Base-by-base conservation (phyloP, 2,113 vertebrate species). In the Caranx melampygus region DNA sequence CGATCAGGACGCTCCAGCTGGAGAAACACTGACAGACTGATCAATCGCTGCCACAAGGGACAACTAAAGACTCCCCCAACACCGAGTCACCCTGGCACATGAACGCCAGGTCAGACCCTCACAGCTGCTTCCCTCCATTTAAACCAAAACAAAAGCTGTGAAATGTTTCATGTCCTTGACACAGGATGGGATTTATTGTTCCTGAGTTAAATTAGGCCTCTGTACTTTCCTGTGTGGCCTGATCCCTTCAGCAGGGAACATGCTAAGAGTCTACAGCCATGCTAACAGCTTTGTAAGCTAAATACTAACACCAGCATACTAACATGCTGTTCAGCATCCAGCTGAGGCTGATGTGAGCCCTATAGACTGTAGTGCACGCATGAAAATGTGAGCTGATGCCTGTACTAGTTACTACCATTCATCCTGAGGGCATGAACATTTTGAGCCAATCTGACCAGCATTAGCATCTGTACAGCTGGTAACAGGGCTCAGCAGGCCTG, bases 61-160 rank as follows among this genome's bases (percentile, higher is more conserved):
- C 31, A 0, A 21, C 63, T 63, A 63, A 83, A 57, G 73, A 87
- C 52, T 81, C 85, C 81, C 85, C 16, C 8, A 68, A 61, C 10
- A 34, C 62, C 2, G 2, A 4, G 6, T 75, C 61, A 49, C 13
- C 6, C 60, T 51, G 49, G 20, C 49, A 51, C 49, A 16, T 18
- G 47, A 49, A 42, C 8, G 7, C 35, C 35, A 37, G 45, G 45
- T 47, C 45, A 12, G 14, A 14, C 3, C 9, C 42, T 12, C 20
- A 55, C 11, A 55, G 52, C 52, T 54, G 52, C 26, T 26, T 26
- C 21, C 5, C 1, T 3, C 52, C 10, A 6, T 54, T 54, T 21
- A 4, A 2, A 54, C 52, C 52, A 54, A 15, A 54, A 21, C 1
- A 21, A 54, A 54, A 54, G 21, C 21, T 55, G 52, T 55, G 52